These are phyloP conservation scores for Nymphalis io DNA, from an alignment of 1,140 invertebrate species.

Conservation along the genomic window DNA sequence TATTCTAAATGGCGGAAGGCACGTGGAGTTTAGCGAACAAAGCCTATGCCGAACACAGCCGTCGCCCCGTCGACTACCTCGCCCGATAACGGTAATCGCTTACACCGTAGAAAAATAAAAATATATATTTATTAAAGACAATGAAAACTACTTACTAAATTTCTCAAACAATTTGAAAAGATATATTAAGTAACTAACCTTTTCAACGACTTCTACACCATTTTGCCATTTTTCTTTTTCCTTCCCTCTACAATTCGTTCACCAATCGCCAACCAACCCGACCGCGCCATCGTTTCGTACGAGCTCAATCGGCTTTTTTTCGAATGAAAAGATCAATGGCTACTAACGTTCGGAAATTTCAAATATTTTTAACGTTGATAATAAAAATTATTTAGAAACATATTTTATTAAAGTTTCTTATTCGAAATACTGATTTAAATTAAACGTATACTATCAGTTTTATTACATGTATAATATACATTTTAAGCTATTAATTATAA, in stretches of 20 bases:
- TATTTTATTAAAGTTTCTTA: no score
- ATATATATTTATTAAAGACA: constrained; percentile 23
- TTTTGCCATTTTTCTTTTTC: constrained; percentile 73
- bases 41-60: constrained; percentile 66
- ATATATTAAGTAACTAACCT: constrained; percentile 62
- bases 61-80: constrained; percentile 51
- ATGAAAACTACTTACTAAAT: constrained; percentile 15
- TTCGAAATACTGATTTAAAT: not conserved
- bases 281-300: constrained; percentile 58
- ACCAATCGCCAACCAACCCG: constrained; percentile 59
- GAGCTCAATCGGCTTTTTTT: constrained; percentile 62
- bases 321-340: constrained; percentile 59
- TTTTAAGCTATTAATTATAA: no score
- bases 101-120: constrained; percentile 39
- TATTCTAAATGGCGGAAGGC: constrained; percentile 76
- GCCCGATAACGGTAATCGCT: constrained; percentile 64
- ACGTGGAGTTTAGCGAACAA: constrained; percentile 78
- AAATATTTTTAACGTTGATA: not conserved
- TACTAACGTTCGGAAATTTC: constrained; percentile 51
- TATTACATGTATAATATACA: no score
- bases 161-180: not conserved
- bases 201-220: constrained; percentile 66
- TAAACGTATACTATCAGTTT: no score
- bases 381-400: not conserved
- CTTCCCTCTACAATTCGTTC: constrained; percentile 60